Evolutionary conservation across 2,113 vertebrate genomes (phyloP), one percentile per base, ranked within the genome.

Genomic region (Reinhardtius hippoglossoides): DNA sequence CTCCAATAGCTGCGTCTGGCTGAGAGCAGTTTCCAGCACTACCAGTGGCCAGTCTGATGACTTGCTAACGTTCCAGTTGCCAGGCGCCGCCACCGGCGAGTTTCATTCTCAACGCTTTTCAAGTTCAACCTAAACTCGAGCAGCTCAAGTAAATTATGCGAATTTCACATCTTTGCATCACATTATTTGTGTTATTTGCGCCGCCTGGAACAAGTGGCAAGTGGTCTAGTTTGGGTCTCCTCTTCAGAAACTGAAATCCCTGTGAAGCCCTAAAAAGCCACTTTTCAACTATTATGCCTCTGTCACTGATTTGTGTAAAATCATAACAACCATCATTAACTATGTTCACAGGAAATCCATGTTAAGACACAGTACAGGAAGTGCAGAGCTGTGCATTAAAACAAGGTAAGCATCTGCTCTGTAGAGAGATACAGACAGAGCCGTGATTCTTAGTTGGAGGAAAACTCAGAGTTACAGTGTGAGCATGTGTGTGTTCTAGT

Each of bases 391-490:
- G 55, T 71, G 56, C 61, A 68, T 82, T 76, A 54, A 40, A 8
- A 67, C 64, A 78, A 83, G 21, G 44, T 48, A 77, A 81, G 83
- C 72, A 81, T 85, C 78, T 78, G 75, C 58, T 70, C 46, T 26
- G 27, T 65, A 59, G 26, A 78, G 54, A 69, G 68, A 31, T 44
- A 1, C 5, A 74, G 50, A 91, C 77, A 68, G 35, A 81, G 65
- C 62, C 75, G 18, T 74, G 81, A 63, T 81, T 88, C 72, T 80
- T 55, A 46, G 23, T 80, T 50, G 60, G 66, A 82, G 67, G 26
- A 42, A 48, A 57, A 74, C 77, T 84, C 81, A 8, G 24, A 74
- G 81, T 87, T 89, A 77, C 74, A 83, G 31, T 69, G 23, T 60
- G 35, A 7, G 35, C 35, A 46, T 16, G 57, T 79, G 9, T 76